Base-by-base conservation (phyloP, 2,113 vertebrate species). In the Brachypteracias leptosomus region DNA sequence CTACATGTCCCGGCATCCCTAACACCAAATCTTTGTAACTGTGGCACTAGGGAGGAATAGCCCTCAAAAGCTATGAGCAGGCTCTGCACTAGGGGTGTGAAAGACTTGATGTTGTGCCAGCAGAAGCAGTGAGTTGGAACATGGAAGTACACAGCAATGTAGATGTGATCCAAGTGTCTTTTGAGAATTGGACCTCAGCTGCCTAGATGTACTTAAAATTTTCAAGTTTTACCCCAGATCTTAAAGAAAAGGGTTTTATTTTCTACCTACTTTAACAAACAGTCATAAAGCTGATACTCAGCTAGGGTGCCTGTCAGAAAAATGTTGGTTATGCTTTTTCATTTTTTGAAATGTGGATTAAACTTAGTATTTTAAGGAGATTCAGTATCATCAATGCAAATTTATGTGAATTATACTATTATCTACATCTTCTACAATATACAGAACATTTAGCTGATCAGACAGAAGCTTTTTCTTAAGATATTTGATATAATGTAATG, bases 311-410 rank as follows among this genome's bases (percentile, higher is more conserved):
- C 52, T 66, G 29, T 63, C 61, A 75, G 68, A 44, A 92, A 90
- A 75, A 78, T n/a, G 31, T 40, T 89, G 47, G 59, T 74, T 47
- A 91, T 0, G 1, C 16, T 59, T 84, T 54, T 89, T 70, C 3
- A 21, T 49, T 79, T 90, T 91, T 89, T 87, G 28, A 90, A 94
- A 88, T 33, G 38, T 61, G 75, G 57, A 72, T 70, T 75, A 88
- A 51, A 83, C 55, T 63, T 46, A 81, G 35, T 63, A 26, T 71
- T 74, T 89, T 75, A 85, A 84, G 40, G 52, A 71, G 92, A 89
- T 71, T 71, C 52, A 33, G 36, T 40, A 78, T 67, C 47, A 87
- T 72, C 89, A 93, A 95, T 97, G 91, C 89, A 92, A 95, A 95
- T 92, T 78, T 89, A 89, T 93, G 89, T 81, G 89, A 89, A 89